A percentile compares a stretch with the other conserved stretches of the same genome.
Conservation (phyloP, 2,888 invertebrate species). For the Polydrusus pterygomalis region DNA sequence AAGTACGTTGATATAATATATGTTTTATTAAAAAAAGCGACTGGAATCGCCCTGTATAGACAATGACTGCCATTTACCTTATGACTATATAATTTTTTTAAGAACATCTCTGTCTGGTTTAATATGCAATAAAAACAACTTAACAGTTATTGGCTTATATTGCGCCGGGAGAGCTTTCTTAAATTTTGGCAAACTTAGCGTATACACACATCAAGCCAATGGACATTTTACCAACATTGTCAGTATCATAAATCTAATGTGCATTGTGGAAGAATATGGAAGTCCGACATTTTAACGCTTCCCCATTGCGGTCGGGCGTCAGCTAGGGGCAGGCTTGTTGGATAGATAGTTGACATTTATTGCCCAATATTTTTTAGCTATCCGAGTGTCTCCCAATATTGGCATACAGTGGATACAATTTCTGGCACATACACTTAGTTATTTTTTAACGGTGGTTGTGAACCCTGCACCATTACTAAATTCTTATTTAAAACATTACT, state of each 20-base stretch:
- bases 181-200: constrained; percentile 15
- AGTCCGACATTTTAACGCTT: neutral
- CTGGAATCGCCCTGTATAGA: no score
- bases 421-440: no score
- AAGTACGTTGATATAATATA: no score
- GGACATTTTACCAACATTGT: constrained; percentile 6
- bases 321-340: neutral
- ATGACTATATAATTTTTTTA: no score
- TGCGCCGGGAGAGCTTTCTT: neutral
- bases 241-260: constrained; percentile 11
- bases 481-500: no score
- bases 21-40: no score
- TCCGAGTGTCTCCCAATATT: no score
- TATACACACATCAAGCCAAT: neutral
- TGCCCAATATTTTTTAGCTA: neutral
- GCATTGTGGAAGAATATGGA: constrained; percentile 5
- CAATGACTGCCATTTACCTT: no score
- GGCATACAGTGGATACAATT: no score
- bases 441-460: no score
- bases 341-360: constrained; percentile 10
- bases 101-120: neutral
- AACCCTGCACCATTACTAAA: no score
- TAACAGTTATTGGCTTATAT: neutral
- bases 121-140: neutral
- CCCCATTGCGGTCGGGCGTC: constrained; percentile 2